These are phyloP conservation scores for Podabrus alpinus DNA, from an alignment of 2,888 invertebrate genomes.

Conservation along the genomic window DNA sequence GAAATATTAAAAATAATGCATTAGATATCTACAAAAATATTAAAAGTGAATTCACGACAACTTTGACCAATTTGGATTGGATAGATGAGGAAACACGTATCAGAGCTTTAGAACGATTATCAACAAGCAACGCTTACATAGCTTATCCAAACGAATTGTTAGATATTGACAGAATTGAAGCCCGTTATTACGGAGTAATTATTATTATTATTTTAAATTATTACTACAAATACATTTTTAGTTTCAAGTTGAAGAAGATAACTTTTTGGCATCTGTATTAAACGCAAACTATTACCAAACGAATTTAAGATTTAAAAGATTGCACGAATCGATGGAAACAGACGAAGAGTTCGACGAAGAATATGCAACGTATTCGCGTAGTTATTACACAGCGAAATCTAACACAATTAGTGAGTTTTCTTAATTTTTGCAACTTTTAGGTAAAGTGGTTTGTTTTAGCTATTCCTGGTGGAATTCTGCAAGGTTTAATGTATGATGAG, in stretches of 20 bases:
- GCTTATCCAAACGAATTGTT: slow-evolving; percentile 43
- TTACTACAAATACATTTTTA: slow-evolving; percentile 8
- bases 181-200: slow-evolving; percentile 33
- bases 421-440: background rate
- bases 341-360: slow-evolving; percentile 22
- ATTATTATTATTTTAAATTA: background rate
- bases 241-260: slow-evolving; percentile 33
- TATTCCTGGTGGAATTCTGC: slow-evolving; percentile 49
- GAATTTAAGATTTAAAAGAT: slow-evolving; percentile 30
- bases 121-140: slow-evolving; percentile 44
- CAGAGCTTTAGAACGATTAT: slow-evolving; percentile 44
- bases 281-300: slow-evolving; percentile 27
- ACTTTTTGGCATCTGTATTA: slow-evolving; percentile 31
- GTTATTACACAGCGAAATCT: background rate
- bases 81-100: slow-evolving; percentile 47
- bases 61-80: slow-evolving; percentile 47
- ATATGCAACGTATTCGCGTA: slow-evolving; percentile 8
- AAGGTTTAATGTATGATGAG: slow-evolving; percentile 47
- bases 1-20: slow-evolving; percentile 40
- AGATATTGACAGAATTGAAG: slow-evolving; percentile 12
- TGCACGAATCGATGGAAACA: slow-evolving; percentile 32
- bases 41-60: slow-evolving; percentile 46
- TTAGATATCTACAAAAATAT: slow-evolving; percentile 47
- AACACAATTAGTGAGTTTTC: slow-evolving; percentile 13
- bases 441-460: slow-evolving; percentile 35